These are phyloP conservation scores for Tenebrosternarchus preto DNA, from an alignment of 2,113 vertebrate species.

Conservation along the genomic window DNA sequence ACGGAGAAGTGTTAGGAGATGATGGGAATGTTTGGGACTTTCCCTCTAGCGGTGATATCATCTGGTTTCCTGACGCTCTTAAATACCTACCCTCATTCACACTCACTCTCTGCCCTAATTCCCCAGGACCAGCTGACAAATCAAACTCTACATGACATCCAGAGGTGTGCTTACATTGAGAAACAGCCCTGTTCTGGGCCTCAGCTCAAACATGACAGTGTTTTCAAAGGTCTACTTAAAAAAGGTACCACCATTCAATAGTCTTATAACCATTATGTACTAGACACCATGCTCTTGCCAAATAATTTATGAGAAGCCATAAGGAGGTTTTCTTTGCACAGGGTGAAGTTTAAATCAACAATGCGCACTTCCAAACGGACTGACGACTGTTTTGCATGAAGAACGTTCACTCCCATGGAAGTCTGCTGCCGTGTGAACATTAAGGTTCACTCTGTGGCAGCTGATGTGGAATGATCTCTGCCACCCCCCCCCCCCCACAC, in stretches of 20 bases:
- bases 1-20: conserved; percentile 76
- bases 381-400: neutral
- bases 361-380: too few species aligned
- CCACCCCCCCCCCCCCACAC: too few species aligned
- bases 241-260: neutral
- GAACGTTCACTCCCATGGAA: neutral
- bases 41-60: conserved; percentile 74
- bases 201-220: neutral
- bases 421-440: neutral
- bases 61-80: conserved; percentile 59
- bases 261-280: neutral
- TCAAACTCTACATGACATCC: neutral
- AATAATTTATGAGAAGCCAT: too few species aligned
- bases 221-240: neutral
- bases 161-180: neutral
- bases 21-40: conserved; percentile 78
- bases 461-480: conserved; percentile 8
- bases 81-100: conserved; percentile 46
- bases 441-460: neutral
- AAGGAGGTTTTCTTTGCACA: too few species aligned
- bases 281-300: too few species aligned
- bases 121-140: conserved; percentile 19
- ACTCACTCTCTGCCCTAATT: conserved; percentile 37
- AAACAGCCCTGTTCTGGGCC: neutral
- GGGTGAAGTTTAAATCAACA: too few species aligned